Percentiles rank a stretch among this genome's conserved stretches.
Evolutionary conservation across 2,113 vertebrate genomes (phyloP).

Genomic region (Passer domesticus): DNA sequence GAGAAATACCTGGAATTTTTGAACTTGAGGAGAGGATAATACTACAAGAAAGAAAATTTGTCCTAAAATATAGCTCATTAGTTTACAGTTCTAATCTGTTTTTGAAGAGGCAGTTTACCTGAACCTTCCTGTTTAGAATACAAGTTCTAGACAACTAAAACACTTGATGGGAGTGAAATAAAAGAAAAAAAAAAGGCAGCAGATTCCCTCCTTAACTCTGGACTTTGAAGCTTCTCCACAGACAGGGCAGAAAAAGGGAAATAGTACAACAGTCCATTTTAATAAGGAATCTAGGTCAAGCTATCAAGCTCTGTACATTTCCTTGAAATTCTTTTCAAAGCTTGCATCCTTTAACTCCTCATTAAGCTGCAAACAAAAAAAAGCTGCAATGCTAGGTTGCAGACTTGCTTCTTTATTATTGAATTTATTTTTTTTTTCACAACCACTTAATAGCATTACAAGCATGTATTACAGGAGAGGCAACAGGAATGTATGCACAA

Average conservation of each 20-base stretch:
- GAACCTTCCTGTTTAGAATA: not conserved
- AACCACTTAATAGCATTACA: not conserved
- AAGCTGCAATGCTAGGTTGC: not conserved
- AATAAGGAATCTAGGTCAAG: slow-evolving; percentile 39
- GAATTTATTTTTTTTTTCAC: not conserved
- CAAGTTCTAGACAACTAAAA: not conserved
- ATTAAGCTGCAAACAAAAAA: not conserved
- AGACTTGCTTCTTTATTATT: not conserved
- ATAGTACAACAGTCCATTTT: not conserved
- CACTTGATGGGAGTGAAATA: not conserved
- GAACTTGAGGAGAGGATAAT: not conserved
- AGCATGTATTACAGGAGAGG: not conserved
- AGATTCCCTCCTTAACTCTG: not conserved
- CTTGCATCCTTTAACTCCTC: slow-evolving; percentile 2
- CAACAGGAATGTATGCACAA: not conserved
- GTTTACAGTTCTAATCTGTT: not conserved
- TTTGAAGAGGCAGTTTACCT: not conserved
- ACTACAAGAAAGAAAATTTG: not conserved
- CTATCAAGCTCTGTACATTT: not conserved
- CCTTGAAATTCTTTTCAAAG: not conserved
- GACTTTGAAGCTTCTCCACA: not conserved
- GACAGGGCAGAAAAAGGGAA: not conserved
- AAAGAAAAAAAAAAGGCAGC: not conserved
- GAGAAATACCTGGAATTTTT: not conserved
- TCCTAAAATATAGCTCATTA: not conserved